Evolutionary conservation across 2,888 invertebrate species (phyloP).

Genomic region (Aricia artaxerxes): DNA sequence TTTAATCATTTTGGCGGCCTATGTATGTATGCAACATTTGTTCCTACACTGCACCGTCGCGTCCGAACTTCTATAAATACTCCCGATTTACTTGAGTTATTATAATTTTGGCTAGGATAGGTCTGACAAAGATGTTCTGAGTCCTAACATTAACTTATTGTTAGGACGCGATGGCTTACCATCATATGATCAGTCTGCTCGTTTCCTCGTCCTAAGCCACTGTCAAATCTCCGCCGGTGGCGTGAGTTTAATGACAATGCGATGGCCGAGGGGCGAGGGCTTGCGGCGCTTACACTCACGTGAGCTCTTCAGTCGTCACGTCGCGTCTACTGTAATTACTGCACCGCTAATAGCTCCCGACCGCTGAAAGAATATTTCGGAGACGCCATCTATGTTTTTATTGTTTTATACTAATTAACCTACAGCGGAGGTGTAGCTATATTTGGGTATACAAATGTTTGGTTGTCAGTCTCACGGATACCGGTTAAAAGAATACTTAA

Average conservation of each 20-base stretch:
- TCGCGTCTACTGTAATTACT: slow-evolving; percentile 3
- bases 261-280: slow-evolving; percentile 11
- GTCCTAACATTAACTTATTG: no score
- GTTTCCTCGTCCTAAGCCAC: not conserved
- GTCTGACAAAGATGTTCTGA: no score
- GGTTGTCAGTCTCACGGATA: no score
- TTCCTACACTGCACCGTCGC: no score
- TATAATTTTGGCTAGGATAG: no score
- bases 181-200: not conserved
- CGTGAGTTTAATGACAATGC: not conserved
- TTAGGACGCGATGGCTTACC: not conserved
- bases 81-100: no score
- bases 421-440: not conserved
- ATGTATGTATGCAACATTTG: no score
- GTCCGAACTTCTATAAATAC: no score
- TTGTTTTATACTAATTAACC: slow-evolving; percentile 27
- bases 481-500: no score
- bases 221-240: not conserved
- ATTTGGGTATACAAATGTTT: not conserved
- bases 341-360: not conserved
- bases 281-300: not conserved
- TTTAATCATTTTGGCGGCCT: no score
- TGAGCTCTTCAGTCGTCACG: slow-evolving; percentile 5
- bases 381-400: slow-evolving; percentile 28
- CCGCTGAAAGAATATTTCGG: not conserved